phyloP scores from a whole-genome alignment of 1,140 invertebrate genomes.

The Formica selysi region DNA sequence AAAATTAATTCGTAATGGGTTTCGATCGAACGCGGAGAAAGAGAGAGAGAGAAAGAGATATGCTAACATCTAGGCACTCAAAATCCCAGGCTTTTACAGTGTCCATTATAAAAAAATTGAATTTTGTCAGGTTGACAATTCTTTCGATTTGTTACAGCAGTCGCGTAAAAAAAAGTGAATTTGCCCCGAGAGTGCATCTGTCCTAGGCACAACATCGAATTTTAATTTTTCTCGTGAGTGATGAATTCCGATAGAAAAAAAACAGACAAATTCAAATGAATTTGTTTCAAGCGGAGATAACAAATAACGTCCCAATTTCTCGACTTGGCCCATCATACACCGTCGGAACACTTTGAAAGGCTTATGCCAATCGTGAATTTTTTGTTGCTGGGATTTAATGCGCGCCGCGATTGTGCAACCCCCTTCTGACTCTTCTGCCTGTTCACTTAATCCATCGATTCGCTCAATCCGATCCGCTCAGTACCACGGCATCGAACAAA shows the following conservation, averaged over 20 bases:
- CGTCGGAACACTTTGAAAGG: conserved; percentile 56
- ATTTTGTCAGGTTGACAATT: conserved; percentile 50
- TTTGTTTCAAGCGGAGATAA: conserved; percentile 39
- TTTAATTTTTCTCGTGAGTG: conserved; percentile 34
- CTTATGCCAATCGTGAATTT: conserved; percentile 48
- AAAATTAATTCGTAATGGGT: conserved; percentile 46
- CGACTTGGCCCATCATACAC: conserved; percentile 26
- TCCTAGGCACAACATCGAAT: not conserved
- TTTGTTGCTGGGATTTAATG: conserved; percentile 50
- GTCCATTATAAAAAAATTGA: conserved; percentile 59
- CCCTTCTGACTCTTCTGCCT: conserved; percentile 25
- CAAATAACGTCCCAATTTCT: conserved; percentile 53
- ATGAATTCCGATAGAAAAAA: not conserved
- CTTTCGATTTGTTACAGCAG: conserved; percentile 48
- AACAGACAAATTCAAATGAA: conserved; percentile 40
- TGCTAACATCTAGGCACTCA: conserved; percentile 14
- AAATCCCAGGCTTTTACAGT: conserved; percentile 44
- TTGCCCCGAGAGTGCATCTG: not conserved
- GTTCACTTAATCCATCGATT: conserved; percentile 65
- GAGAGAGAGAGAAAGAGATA: not conserved
- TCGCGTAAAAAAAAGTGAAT: conserved; percentile 26
- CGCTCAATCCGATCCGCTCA: conserved; percentile 43
- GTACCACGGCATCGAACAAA: conserved; percentile 19
- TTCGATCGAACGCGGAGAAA: conserved; percentile 9
- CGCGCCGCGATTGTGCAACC: conserved; percentile 54